Base-by-base conservation (phyloP, 1,140 invertebrate species). In the Chymomyza costata region DNA sequence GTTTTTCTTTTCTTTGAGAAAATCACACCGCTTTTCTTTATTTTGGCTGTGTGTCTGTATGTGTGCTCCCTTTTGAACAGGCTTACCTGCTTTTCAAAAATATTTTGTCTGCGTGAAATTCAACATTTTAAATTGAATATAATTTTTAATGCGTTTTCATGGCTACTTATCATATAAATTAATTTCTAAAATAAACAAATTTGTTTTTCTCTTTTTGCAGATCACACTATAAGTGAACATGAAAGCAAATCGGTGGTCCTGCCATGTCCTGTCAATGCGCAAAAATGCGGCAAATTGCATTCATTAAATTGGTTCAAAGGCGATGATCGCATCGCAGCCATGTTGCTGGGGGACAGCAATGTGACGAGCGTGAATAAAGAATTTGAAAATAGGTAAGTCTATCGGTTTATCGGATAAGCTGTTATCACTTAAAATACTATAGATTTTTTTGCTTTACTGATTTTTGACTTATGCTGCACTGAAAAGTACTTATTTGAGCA, bases 291-390 rank as follows among this genome's bases (percentile, higher is more conserved):
- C 1, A 90, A 91, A 35, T 89, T 95, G 65, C 94, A 96, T 87
- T 95, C 92, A 76, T 92, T 96, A 69, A 95, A 96, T 86, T 96
- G 94, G 94, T 96, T 95, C 86, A 92, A 92, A 62, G 92, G 91
- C 34, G 90, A 92, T 43, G 89, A 89, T 47, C 88, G 94, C 39
- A 94, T 96, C 52, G 95, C 93, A 86, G 93, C 95, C 50, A 80
- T 84, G 74, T 94, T 93, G 86, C 93, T 93, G 64, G 93, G 93
- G 52, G 89, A 90, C 25, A 91, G 89, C 18, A 89, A 90, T 41
- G 90, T 93, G 25, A 82, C 82, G 3, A 84, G 61, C 47, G 90
- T 92, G 48, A 87, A 90, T 48, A 89, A 92, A 21, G 92, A 94
- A 78, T 92, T 91, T 81, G 90, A 90, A 59, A 89, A 90, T 78